A percentile compares a stretch with the other conserved stretches of the same genome.
These are phyloP conservation scores for Pandemis cinnamomeana DNA, from an alignment of 2,888 invertebrate genomes.

Conservation along the genomic window DNA sequence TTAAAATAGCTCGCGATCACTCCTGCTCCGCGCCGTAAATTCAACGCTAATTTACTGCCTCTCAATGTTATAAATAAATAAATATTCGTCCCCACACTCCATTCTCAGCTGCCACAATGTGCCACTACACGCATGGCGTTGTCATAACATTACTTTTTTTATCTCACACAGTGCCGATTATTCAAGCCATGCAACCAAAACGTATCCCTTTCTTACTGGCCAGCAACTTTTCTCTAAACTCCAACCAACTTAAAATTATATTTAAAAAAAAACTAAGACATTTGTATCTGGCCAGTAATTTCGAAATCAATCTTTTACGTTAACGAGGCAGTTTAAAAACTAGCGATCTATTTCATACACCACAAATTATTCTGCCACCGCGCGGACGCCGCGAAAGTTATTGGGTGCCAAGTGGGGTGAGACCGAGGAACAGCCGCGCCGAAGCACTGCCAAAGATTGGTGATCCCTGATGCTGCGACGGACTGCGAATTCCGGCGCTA, in stretches of 20 bases:
- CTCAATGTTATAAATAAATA: constrained; percentile 82
- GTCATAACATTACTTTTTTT: constrained; percentile 70
- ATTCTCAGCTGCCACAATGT: constrained; percentile 75
- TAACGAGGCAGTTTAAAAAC: constrained; percentile 32
- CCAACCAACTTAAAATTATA: too few relatives aligned
- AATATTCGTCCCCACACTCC: constrained; percentile 72
- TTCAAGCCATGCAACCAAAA: not conserved
- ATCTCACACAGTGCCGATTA: not conserved
- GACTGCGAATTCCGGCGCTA: constrained; percentile 63
- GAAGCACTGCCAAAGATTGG: constrained; percentile 69
- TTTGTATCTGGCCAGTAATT: constrained; percentile 6
- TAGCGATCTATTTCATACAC: constrained; percentile 33
- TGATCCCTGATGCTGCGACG: constrained; percentile 49
- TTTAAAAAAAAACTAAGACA: not conserved
- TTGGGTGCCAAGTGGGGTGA: constrained; percentile 80
- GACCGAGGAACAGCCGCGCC: constrained; percentile 73
- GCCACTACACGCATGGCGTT: constrained; percentile 72
- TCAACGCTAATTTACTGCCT: constrained; percentile 83
- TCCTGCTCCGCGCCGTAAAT: constrained; percentile 78
- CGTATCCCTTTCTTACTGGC: not conserved
- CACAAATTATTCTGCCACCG: constrained; percentile 71
- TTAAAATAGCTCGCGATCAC: constrained; percentile 79
- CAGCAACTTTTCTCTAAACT: not conserved
- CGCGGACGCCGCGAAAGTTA: constrained; percentile 63
- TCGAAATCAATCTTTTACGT: not conserved